Percentiles rank a stretch among this genome's conserved stretches.
Evolutionary conservation across 2,113 vertebrate species (phyloP).

Genomic region (Oceanodroma tethys): DNA sequence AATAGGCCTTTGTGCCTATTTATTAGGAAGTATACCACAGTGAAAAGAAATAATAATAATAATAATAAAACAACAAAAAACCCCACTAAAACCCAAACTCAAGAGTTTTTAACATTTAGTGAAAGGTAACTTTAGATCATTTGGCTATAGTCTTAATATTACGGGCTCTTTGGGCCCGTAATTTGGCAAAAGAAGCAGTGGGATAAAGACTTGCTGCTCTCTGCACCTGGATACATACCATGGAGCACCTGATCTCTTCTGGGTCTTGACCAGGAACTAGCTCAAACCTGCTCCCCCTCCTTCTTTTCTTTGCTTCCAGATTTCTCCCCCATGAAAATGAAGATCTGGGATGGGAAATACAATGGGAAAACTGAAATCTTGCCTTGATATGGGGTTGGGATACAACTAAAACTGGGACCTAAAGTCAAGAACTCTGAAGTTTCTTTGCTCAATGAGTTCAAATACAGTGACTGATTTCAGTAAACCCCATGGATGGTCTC

Average conservation of each 20-base stretch:
- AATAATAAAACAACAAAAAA: background rate
- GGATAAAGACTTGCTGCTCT: background rate
- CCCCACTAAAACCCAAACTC: background rate
- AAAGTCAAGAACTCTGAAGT: background rate
- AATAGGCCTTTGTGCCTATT: background rate
- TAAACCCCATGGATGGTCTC: background rate
- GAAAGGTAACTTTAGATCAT: background rate
- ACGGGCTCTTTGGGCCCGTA: background rate
- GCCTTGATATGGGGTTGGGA: background rate
- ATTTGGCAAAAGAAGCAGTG: background rate
- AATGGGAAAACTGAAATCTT: background rate
- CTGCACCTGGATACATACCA: rapidly evolving
- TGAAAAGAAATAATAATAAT: background rate
- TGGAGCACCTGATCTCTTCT: background rate
- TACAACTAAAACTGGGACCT: background rate
- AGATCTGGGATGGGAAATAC: background rate
- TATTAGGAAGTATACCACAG: background rate
- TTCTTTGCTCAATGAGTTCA: background rate
- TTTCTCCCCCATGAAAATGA: background rate
- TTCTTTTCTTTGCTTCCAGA: background rate
- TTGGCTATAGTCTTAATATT: background rate
- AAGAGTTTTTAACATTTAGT: background rate
- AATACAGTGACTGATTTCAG: background rate
- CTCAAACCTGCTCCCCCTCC: background rate
- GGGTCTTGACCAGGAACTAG: background rate